Base-by-base conservation (phyloP, 2,888 invertebrate genomes). In the Caenorhabditis sp. region DNA sequence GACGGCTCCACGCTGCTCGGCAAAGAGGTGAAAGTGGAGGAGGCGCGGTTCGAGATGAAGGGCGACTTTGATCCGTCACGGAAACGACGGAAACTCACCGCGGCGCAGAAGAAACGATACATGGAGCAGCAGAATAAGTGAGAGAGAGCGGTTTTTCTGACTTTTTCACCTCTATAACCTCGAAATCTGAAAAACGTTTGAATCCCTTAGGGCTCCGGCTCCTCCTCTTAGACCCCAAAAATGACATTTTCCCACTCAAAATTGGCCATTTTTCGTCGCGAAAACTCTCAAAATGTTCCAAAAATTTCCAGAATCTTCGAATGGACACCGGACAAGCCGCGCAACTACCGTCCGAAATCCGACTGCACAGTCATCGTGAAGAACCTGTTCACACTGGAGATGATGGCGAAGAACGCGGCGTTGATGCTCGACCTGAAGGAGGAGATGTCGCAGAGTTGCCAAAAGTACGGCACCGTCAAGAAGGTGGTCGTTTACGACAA, bases 1-100 rank as follows among this genome's bases (percentile, higher is more conserved):
- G 98, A 99, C 93, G 98, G 97, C 1, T 95, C 94, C 88, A 94
- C 95, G 82, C 56, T 86, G 22, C 83, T 81, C n/a, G 82, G 74
- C 2, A 70, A 77, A 7, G 59, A 95, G 90, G 94, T 99, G 6
- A 95, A 94, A 90, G 97, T 98, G 2, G 97, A 99, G 93, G 94
- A 95, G 89, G 99, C 99, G 4, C 95, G 95, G 91, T 99, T 99
- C 92, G 95, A 97, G 93, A 94, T 97, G 94, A 98, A 98, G 93
- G 92, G 92, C 10, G 89, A 92, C 59, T 99, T 96, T 93, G 96
- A 99, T 94, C 98, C 98, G 1, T 94, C 95, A 0, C 94, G 96
- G 73, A 97, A 96, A 93, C 95, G 95, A 93, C 95, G 95, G 93
- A 96, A 96, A 92, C 93, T 94, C 82, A 95, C 95, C 88, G 96